Percentiles rank a stretch among this genome's conserved stretches.
Conservation (phyloP, 2,113 vertebrate genomes). For the Scomber colias region DNA sequence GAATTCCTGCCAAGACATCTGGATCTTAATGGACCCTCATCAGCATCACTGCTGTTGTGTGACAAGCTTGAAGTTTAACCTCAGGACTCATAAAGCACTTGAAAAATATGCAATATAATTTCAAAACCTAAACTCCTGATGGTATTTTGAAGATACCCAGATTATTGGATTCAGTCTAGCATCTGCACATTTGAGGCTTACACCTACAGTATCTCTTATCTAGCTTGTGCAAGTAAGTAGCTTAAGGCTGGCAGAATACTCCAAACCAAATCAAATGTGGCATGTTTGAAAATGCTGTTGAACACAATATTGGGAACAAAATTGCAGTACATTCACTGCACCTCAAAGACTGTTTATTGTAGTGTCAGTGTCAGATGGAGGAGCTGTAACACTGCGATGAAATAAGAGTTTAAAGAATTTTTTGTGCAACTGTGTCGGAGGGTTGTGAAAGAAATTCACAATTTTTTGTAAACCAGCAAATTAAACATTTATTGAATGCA, state of each 20-base stretch:
- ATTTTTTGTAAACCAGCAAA: background rate
- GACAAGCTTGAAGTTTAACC: conserved; percentile 37
- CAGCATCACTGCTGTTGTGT: conserved; percentile 50
- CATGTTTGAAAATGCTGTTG: conserved; percentile 18
- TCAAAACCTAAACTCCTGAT: conserved; percentile 12
- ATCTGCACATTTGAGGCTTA: background rate
- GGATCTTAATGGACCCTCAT: conserved; percentile 70
- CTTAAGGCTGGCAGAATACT: conserved; percentile 22
- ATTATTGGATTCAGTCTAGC: conserved; percentile 13
- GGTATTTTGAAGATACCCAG: no score
- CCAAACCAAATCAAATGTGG: conserved; percentile 8
- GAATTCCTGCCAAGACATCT: conserved; percentile 64
- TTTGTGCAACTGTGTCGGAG: background rate
- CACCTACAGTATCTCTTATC: background rate
- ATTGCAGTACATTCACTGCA: conserved; percentile 6
- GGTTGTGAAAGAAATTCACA: background rate
- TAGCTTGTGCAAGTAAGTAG: background rate
- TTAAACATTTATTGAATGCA: background rate
- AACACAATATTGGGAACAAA: conserved; percentile 8
- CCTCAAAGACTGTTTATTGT: conserved; percentile 14
- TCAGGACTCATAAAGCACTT: conserved; percentile 30
- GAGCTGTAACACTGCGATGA: conserved; percentile 6
- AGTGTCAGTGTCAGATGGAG: conserved; percentile 25
- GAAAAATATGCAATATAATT: conserved; percentile 15
- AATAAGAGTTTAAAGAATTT: background rate